Percentiles rank a stretch among this genome's conserved stretches.
phyloP scores from a whole-genome alignment of 1,140 invertebrate species.

The Calliphora vicina region DNA sequence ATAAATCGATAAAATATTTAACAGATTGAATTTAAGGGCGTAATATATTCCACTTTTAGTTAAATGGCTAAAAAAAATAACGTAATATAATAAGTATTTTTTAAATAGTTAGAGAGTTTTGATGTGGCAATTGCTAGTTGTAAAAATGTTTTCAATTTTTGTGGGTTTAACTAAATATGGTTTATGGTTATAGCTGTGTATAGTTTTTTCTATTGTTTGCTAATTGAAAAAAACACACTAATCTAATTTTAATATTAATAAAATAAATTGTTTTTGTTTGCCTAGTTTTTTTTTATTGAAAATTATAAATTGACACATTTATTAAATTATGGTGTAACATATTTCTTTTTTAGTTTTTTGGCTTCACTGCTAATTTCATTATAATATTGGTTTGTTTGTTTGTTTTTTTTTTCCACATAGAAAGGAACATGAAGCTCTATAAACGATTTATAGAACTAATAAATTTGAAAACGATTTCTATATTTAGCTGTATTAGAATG shows the following conservation, averaged over 20 bases:
- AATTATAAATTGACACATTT: background rate
- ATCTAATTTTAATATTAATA: background rate
- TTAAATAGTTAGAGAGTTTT: too few relatives aligned
- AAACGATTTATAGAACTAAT: background rate
- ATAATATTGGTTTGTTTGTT: background rate
- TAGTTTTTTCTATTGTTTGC: too few relatives aligned
- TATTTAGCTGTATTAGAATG: background rate
- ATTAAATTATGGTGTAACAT: constrained; percentile 6
- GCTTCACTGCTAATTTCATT: background rate
- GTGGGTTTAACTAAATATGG: too few relatives aligned
- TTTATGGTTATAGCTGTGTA: too few relatives aligned
- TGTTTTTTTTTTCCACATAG: background rate
- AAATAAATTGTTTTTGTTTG: background rate
- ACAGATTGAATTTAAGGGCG: constrained; percentile 3
- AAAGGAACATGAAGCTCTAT: background rate
- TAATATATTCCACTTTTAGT: background rate
- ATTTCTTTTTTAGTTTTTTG: background rate
- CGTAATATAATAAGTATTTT: background rate
- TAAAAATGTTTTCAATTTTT: too few relatives aligned
- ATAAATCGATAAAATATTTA: background rate
- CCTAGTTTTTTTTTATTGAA: background rate
- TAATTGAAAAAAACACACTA: background rate
- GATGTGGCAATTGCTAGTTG: too few relatives aligned
- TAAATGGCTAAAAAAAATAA: background rate
- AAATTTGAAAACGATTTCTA: background rate